Evolutionary conservation across 2,797 vertebrate species (phyloP).

Genomic region (Margarornis squamiger): DNA sequence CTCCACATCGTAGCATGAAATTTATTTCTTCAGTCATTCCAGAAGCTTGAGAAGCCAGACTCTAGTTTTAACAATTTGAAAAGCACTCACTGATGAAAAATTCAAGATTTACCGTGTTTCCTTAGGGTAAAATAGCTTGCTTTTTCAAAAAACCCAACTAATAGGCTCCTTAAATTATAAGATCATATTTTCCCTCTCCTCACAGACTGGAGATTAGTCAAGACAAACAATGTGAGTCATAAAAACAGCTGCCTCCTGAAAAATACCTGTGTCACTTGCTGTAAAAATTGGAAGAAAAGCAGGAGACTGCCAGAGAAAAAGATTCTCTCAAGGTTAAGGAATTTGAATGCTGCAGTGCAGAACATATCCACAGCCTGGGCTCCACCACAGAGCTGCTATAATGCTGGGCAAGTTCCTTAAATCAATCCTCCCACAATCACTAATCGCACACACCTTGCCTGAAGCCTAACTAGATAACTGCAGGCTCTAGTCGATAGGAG

Average conservation of each 20-base stretch:
- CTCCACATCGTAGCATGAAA: rapidly evolving
- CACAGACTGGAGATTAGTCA: background rate
- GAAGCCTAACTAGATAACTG: background rate
- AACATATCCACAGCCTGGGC: background rate
- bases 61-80: background rate
- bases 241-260: background rate
- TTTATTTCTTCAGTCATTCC: background rate
- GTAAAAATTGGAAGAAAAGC: background rate
- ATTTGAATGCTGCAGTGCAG: background rate
- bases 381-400: background rate
- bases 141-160: background rate
- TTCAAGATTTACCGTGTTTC: background rate
- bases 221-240: background rate
- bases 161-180: background rate
- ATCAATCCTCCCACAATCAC: background rate
- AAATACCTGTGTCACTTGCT: background rate
- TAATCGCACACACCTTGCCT: rapidly evolving
- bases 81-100: background rate
- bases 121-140: background rate
- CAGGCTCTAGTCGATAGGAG: background rate
- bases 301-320: background rate
- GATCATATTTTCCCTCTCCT: background rate
- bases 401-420: background rate
- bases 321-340: background rate
- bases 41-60: background rate